A percentile compares a stretch with the other conserved stretches of the same genome.
These are phyloP conservation scores for Luperina nickerlii DNA, from an alignment of 2,888 invertebrate species.

Conservation along the genomic window DNA sequence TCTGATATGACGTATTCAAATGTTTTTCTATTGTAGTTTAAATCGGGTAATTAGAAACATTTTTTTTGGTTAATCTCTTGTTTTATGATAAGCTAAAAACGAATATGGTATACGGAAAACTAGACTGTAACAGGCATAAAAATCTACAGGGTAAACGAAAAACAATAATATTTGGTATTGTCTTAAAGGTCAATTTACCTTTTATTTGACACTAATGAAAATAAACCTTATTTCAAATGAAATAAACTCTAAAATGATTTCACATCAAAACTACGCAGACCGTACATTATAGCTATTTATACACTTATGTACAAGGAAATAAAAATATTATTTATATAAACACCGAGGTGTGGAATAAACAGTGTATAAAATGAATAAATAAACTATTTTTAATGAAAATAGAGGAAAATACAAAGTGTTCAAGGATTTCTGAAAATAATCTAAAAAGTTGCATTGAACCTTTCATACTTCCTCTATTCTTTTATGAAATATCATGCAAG, in stretches of 20 bases:
- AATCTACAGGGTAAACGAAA: slow-evolving; percentile 18
- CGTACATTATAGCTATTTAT: slow-evolving; percentile 55
- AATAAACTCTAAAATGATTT: slow-evolving; percentile 48
- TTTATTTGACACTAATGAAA: slow-evolving; percentile 16
- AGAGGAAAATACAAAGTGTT: slow-evolving; percentile 49
- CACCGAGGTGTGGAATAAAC: slow-evolving; percentile 29
- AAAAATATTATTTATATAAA: slow-evolving; percentile 38
- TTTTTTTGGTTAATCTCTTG: neutral
- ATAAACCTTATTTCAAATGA: slow-evolving; percentile 20
- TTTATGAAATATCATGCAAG: slow-evolving; percentile 64
- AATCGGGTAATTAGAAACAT: neutral
- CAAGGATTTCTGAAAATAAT: slow-evolving; percentile 16
- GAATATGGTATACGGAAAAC: neutral
- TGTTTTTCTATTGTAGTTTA: neutral
- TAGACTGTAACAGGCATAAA: slow-evolving; percentile 14
- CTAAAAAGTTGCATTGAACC: slow-evolving; percentile 3
- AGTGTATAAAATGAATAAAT: slow-evolving; percentile 44
- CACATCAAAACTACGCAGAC: slow-evolving; percentile 65
- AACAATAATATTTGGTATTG: neutral
- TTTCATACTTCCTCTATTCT: slow-evolving; percentile 57
- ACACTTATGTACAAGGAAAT: slow-evolving; percentile 57
- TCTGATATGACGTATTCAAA: neutral
- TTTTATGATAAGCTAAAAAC: neutral
- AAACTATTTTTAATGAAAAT: slow-evolving; percentile 33
- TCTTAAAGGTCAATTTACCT: neutral